These are phyloP conservation scores for Leptodon cayanensis DNA, from an alignment of 2,797 vertebrate species.

Conservation along the genomic window DNA sequence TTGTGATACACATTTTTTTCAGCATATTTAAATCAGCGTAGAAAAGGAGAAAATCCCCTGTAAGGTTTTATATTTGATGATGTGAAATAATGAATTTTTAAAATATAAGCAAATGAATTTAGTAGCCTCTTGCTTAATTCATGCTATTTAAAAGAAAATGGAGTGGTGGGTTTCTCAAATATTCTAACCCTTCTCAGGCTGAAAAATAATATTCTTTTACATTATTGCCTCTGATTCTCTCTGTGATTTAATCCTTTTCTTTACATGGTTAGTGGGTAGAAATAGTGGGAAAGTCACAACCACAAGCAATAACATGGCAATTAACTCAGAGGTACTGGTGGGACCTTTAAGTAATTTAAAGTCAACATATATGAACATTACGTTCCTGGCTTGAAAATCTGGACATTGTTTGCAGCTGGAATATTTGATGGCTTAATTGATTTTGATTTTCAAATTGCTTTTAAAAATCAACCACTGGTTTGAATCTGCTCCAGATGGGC, in stretches of 20 bases:
- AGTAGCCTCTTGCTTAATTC: neutral
- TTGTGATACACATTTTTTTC: neutral
- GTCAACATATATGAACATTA: neutral
- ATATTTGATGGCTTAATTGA: slow-evolving; percentile 19
- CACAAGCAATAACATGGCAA: neutral
- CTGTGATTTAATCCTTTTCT: neutral
- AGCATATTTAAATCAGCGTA: neutral
- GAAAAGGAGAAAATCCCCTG: neutral
- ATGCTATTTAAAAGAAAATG: neutral
- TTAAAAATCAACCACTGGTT: slow-evolving; percentile 25
- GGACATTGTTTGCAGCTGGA: neutral
- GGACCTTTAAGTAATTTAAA: slow-evolving; percentile 4
- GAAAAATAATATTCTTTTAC: neutral
- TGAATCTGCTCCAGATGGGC: slow-evolving; percentile 49
- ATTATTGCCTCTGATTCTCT: neutral
- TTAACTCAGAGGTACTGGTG: neutral
- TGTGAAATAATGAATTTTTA: neutral
- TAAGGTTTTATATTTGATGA: neutral
- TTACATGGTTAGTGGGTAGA: neutral
- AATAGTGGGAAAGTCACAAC: neutral
- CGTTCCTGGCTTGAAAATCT: neutral
- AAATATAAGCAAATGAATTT: neutral
- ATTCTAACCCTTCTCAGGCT: neutral
- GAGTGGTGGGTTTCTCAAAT: neutral
- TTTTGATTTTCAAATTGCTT: slow-evolving; percentile 33